phyloP scores from a whole-genome alignment of 2,888 invertebrate species.

The Drosophila prostipennis region DNA sequence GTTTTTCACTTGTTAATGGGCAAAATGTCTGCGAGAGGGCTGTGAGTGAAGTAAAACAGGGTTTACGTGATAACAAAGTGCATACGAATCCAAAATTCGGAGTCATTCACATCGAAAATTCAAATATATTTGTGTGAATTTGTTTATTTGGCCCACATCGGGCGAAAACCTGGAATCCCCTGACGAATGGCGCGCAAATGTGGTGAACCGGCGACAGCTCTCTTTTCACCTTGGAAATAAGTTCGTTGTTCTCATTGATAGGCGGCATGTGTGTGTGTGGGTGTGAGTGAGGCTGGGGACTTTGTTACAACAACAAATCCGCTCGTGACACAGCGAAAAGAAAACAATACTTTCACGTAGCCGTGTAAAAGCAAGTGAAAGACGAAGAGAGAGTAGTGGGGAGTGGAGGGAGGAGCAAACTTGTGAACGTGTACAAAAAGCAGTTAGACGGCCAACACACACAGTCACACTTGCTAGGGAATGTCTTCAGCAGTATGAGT shows the following conservation, averaged over 20 bases:
- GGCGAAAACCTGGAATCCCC: conserved; percentile 34
- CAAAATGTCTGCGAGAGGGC: conserved; percentile 28
- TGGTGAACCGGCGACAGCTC: conserved; percentile 74
- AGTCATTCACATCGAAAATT: not conserved
- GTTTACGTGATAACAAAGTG: not conserved
- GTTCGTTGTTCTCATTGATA: conserved; percentile 76
- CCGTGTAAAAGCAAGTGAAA: conserved; percentile 46
- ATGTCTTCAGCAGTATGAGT: conserved; percentile 42
- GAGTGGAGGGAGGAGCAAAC: conserved; percentile 44
- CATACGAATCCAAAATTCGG: too few species aligned
- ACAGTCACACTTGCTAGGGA: conserved; percentile 41
- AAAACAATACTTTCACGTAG: conserved; percentile 65
- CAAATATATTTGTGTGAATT: conserved; percentile 1
- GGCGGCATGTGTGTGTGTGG: conserved; percentile 40
- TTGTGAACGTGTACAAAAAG: conserved; percentile 78
- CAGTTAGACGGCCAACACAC: conserved; percentile 62
- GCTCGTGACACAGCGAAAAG: conserved; percentile 69
- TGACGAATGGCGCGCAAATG: conserved; percentile 74
- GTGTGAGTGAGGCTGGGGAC: conserved; percentile 64
- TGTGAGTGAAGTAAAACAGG: conserved; percentile 2
- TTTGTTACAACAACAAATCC: conserved; percentile 51
- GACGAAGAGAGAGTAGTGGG: conserved; percentile 43
- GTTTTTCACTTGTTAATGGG: conserved; percentile 27
- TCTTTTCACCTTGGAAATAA: conserved; percentile 63
- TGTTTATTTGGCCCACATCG: conserved; percentile 24